Conservation (phyloP, 2,888 invertebrate genomes). For the Microplitis deprimator region DNA sequence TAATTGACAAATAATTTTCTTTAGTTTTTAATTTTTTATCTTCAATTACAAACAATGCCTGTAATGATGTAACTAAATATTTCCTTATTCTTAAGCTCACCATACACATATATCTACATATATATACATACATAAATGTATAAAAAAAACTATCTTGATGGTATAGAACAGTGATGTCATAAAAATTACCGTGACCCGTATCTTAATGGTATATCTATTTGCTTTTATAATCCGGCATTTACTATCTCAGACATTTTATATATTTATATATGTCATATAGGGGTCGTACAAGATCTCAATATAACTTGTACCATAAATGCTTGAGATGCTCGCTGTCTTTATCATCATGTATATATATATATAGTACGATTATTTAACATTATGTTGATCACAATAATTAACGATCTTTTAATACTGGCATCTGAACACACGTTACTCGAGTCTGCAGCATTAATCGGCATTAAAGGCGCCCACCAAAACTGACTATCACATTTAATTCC, state of each 20-base stretch:
- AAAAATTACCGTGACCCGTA: background rate
- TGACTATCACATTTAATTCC: slow-evolving; percentile 65
- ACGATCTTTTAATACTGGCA: background rate
- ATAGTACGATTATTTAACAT: no score
- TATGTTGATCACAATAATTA: no score
- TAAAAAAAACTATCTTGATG: no score
- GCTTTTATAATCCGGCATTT: background rate
- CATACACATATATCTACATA: no score
- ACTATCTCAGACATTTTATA: background rate
- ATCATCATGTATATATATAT: no score
- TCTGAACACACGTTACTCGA: background rate
- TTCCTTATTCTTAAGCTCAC: no score
- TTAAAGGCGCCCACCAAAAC: slow-evolving; percentile 56
- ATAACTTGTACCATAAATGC: background rate
- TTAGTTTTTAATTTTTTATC: no score
- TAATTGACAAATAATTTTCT: background rate
- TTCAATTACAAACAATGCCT: no score
- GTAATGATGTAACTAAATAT: no score
- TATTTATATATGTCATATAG: background rate
- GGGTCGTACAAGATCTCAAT: background rate
- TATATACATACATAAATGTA: no score
- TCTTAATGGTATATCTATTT: background rate
- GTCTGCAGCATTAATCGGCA: slow-evolving; percentile 17
- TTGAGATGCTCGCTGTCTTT: background rate
- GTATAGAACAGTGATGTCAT: background rate